Base-by-base conservation (phyloP, 2,888 invertebrate species). In the Mallateleia sp. region DNA sequence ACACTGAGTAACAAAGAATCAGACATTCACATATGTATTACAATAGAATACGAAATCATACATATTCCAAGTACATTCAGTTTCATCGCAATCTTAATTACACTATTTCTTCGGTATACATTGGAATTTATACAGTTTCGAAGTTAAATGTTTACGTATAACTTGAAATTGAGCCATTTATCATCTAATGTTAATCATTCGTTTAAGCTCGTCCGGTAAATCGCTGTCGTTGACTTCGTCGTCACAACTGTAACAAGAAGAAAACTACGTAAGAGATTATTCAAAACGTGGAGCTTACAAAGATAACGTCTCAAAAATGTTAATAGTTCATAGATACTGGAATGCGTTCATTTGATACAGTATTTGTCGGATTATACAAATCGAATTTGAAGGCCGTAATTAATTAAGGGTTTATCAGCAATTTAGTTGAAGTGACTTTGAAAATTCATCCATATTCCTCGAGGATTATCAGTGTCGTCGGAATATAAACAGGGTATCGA, bases 141-240 rank as follows among this genome's bases (percentile, higher is more conserved):
- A 66, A 28, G 38, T 72, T 52, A 66, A 87, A 62, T 47, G 42
- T 71, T 82, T 80, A 67, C 74, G 74, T 87, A 87, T 71, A 83
- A 60, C 64, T 82, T 77, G 50, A 80, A 18, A 80, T 87, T 85
- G 85, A 85, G 85, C 85, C 85, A 52, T 81, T 77, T 87, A 71
- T 87, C 38, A 71, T 67, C 67, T 87, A 83, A 74, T 66, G 24
- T 72, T 74, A 74, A 71, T 77, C 20, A 77, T 67, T 80, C 64
- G 47, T 74, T 71, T 66, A 84, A 84, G 77, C 77, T 84, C 84
- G 83, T 69, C 24, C 24, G 34, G 56, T 77, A 54, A 67, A 80
- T 54, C 62, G 67, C 58, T 50, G 56, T 75, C 47, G 66, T 32
- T 42, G 54, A 25, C 32, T 62, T 54, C 54, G 22, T 64, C 66